Percentiles rank a stretch among this genome's conserved stretches.
phyloP scores from a whole-genome alignment of 37 sponge, comb jelly and placozoan species.

The Halichondria panicea region DNA sequence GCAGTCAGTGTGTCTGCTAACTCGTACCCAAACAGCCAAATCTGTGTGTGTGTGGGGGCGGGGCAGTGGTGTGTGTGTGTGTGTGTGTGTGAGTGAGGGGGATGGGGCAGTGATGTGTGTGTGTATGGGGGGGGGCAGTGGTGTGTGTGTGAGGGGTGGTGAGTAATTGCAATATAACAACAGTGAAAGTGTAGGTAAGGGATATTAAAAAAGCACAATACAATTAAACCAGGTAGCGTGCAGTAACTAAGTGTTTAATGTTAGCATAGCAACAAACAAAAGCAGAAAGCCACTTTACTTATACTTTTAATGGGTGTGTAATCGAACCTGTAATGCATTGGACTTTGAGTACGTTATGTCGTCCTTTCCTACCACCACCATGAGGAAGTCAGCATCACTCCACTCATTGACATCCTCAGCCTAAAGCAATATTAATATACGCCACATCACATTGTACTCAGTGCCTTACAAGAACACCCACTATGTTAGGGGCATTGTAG shows the following conservation, averaged over 20 bases:
- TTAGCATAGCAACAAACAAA: neutral
- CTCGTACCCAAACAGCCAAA: conserved; percentile 97
- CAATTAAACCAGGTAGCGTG: neutral
- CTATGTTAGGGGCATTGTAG: neutral
- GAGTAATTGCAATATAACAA: too few species aligned
- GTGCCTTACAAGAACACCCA: too few species aligned
- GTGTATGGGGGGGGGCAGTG: too few species aligned
- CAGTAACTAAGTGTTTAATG: neutral
- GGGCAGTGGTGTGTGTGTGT: neutral
- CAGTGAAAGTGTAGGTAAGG: too few species aligned
- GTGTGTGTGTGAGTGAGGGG: too few species aligned
- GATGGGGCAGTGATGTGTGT: too few species aligned
- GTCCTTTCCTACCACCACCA: conserved; percentile 79
- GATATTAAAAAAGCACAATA: neutral
- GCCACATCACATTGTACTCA: too few species aligned
- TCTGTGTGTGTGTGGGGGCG: conserved; percentile 26
- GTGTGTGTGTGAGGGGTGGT: too few species aligned
- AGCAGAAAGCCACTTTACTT: too few species aligned
- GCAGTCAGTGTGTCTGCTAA: conserved; percentile 88
- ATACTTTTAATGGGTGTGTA: neutral
- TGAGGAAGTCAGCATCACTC: conserved; percentile 71
- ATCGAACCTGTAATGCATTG: conserved; percentile 69
- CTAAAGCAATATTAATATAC: conserved; percentile 1
- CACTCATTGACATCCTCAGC: conserved; percentile 57
- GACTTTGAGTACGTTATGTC: conserved; percentile 92